Conservation (phyloP, 2,797 vertebrate genomes). For the Pteronotus mesoamericanus region DNA sequence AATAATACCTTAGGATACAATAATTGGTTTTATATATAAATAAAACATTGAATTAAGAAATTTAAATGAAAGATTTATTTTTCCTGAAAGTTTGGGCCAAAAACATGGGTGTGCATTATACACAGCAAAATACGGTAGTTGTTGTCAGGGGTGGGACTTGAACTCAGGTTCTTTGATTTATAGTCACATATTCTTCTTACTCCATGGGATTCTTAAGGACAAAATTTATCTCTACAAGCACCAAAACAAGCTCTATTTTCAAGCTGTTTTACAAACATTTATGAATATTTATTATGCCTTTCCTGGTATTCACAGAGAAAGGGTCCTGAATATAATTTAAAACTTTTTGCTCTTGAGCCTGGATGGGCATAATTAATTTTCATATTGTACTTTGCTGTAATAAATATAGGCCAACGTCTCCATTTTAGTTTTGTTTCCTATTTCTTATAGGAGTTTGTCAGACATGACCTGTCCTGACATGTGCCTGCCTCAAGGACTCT, state of each 20-base stretch:
- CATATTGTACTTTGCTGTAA: background rate
- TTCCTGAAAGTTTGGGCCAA: too few species aligned
- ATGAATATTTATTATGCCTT: background rate
- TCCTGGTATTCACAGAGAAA: background rate
- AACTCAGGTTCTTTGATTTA: background rate
- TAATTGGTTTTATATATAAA: too few species aligned
- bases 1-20: too few species aligned
- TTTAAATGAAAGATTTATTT: too few species aligned
- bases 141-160: background rate
- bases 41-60: too few species aligned
- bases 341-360: background rate
- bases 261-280: background rate
- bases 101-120: too few species aligned
- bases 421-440: background rate
- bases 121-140: background rate
- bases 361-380: background rate
- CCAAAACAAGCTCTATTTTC: background rate
- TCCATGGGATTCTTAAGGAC: background rate
- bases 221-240: background rate
- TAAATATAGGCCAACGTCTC: background rate
- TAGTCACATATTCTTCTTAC: background rate
- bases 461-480: background rate
- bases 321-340: background rate
- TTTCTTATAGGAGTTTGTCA: background rate
- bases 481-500: background rate